Conservation (phyloP, 1,140 invertebrate species). For the Saccostrea echinata region DNA sequence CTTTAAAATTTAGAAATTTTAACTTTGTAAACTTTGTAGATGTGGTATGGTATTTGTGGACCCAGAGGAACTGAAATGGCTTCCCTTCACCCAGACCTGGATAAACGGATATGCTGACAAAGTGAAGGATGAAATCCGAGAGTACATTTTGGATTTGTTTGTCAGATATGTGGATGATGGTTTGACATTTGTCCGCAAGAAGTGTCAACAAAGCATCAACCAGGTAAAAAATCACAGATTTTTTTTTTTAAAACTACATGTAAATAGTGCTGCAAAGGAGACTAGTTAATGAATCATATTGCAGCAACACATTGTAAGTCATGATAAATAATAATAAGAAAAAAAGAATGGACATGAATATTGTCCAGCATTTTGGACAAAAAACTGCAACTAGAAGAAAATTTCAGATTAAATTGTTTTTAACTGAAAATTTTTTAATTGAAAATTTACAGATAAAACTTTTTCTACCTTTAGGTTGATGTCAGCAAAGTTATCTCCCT, state of each 20-base stretch:
- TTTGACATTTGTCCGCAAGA: slow-evolving; percentile 85
- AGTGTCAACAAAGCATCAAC: slow-evolving; percentile 83
- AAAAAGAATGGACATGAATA: no score
- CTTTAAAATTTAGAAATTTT: no score
- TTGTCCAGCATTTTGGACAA: no score
- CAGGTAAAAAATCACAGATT: slow-evolving; percentile 80
- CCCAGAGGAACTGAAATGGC: slow-evolving; percentile 79
- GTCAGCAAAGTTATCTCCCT: slow-evolving; percentile 89
- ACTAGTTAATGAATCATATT: no score
- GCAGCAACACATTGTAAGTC: no score
- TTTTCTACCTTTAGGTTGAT: slow-evolving; percentile 85
- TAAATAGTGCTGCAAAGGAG: no score
- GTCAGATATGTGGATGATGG: slow-evolving; percentile 84
- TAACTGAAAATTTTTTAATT: no score
- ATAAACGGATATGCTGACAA: slow-evolving; percentile 66
- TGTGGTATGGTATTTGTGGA: slow-evolving; percentile 82
- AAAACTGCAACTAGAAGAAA: no score
- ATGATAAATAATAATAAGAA: no score
- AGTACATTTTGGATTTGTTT: slow-evolving; percentile 84
- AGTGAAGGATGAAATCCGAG: slow-evolving; percentile 71
- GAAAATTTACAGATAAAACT: not conserved
- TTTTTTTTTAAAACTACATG: not conserved
- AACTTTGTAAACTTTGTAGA: slow-evolving; percentile 63
- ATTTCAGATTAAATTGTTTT: no score
- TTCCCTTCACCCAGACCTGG: slow-evolving; percentile 80